Conservation (phyloP, 1,140 invertebrate species). For the Drosophila sturtevanti region DNA sequence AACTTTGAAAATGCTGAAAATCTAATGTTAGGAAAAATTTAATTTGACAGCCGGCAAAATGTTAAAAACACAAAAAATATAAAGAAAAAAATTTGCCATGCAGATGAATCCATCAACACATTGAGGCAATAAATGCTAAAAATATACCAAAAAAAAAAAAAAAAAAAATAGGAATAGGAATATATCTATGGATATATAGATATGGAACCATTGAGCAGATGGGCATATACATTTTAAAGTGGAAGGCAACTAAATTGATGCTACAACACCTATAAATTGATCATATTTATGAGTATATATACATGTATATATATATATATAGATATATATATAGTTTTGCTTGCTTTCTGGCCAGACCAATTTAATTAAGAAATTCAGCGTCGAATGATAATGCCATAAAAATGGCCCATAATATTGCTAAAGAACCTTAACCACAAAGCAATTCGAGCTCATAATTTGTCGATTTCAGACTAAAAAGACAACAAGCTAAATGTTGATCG, state of each 20-base stretch:
- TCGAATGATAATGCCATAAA: slow-evolving; percentile 27
- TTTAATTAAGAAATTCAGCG: slow-evolving; percentile 62
- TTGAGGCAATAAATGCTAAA: slow-evolving; percentile 54
- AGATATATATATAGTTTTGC: not conserved
- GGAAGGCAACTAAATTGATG: not conserved
- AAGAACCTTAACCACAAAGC: slow-evolving; percentile 35
- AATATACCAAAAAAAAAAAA: slow-evolving; percentile 27
- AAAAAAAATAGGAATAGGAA: not conserved
- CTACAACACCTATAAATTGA: slow-evolving; percentile 8
- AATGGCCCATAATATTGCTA: slow-evolving; percentile 28
- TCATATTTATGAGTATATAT: not conserved
- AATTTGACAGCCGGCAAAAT: slow-evolving; percentile 54
- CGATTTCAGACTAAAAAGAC: slow-evolving; percentile 56
- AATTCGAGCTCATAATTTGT: slow-evolving; percentile 59
- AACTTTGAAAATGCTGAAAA: slow-evolving; percentile 22
- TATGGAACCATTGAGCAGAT: not conserved
- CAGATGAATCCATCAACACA: slow-evolving; percentile 64
- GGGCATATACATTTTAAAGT: not conserved
- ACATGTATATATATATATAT: not conserved
- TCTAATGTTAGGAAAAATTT: slow-evolving; percentile 40
- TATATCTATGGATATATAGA: too few species aligned
- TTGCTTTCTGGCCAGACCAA: slow-evolving; percentile 11
- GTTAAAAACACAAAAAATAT: slow-evolving; percentile 18
- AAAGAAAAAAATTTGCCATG: not conserved
- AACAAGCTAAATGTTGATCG: slow-evolving; percentile 28